Base-by-base conservation (phyloP, 2,113 vertebrate genomes). In the Mustela lutreola region DNA sequence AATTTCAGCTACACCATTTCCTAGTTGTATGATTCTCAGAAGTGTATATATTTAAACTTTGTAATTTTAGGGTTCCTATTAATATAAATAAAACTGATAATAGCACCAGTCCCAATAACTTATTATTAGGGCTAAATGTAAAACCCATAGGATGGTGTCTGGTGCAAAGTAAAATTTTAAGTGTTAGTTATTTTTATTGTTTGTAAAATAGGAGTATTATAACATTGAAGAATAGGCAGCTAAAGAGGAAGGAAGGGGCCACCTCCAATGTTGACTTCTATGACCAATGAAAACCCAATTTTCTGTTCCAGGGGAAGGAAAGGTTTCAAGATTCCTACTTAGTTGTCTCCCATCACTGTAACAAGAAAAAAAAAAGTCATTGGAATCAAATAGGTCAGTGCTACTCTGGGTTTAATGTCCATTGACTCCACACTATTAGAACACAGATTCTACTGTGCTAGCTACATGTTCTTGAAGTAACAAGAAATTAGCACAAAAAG, bases 1-100 rank as follows among this genome's bases (percentile, higher is more conserved):
- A 97, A 95, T 94, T 93, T 88, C 80, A 97, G 83, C 42, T 95
- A 48, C 58, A 94, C 67, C 83, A 93, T 88, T 96, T 96, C 63
- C 94, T 95, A 76, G 26, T 53, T 82, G 65, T 89, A 56, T 50
- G 50, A 96, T 94, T 85, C n/a, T 82, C 45, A 81, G 60, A 97
- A 97, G 88, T 60, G 26, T 90, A 85, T 87, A 73, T 56, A 75
- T 86, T 97, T 96, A 53, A 97, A 84, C 33, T 94, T 15, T 8
- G 2, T 89, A 96, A 85, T 90, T 80, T 56, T 58, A 80, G 42
- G 22, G 53, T 94, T 91, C 42, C 21, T 88, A 36, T 70, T 92
- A 96, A 73, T 39, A 80, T 2, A 84, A 94, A 82, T 81, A 53
- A 91, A 98, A 80, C 19, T 85, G 67, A 71, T 73, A 95, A 76